Conservation (phyloP, 2,797 vertebrate species). For the Balearica regulorum region DNA sequence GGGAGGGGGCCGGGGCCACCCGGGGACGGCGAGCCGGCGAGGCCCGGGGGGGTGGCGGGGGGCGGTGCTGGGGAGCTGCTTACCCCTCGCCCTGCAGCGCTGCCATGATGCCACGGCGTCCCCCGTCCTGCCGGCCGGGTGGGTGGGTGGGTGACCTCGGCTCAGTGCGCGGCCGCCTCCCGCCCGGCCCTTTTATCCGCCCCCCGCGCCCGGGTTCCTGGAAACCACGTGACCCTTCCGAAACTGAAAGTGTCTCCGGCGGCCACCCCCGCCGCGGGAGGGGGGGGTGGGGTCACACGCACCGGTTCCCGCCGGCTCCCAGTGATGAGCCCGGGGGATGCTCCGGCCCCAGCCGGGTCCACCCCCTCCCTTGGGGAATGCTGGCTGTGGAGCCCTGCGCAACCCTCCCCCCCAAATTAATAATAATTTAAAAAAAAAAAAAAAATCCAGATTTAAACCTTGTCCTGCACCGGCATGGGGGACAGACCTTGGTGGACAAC, state of each 20-base stretch:
- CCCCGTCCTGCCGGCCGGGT: neutral
- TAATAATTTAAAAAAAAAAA: too few relatives aligned
- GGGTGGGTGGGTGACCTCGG: fast-evolving
- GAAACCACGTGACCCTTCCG: neutral
- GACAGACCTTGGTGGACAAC: neutral
- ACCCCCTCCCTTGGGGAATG: neutral
- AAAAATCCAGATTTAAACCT: too few relatives aligned
- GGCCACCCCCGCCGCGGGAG: neutral
- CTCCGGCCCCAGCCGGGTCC: neutral
- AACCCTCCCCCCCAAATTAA: neutral
- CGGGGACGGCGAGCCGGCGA: too few relatives aligned
- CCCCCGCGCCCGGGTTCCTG: neutral
- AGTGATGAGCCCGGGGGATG: neutral
- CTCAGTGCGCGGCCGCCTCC: fast-evolving
- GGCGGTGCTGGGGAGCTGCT: neutral
- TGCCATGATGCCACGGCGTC: neutral
- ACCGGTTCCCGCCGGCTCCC: too few relatives aligned
- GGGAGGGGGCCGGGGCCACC: neutral
- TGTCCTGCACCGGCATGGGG: neutral
- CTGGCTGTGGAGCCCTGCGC: neutral
- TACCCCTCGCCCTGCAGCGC: neutral
- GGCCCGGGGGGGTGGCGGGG: too few relatives aligned
- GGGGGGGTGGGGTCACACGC: too few relatives aligned
- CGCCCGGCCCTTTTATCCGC: neutral
- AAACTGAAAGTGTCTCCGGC: neutral